A percentile compares a stretch with the other conserved stretches of the same genome.
These are phyloP conservation scores for Pelecanus crispus DNA, from an alignment of 2,113 vertebrate species.

Conservation along the genomic window DNA sequence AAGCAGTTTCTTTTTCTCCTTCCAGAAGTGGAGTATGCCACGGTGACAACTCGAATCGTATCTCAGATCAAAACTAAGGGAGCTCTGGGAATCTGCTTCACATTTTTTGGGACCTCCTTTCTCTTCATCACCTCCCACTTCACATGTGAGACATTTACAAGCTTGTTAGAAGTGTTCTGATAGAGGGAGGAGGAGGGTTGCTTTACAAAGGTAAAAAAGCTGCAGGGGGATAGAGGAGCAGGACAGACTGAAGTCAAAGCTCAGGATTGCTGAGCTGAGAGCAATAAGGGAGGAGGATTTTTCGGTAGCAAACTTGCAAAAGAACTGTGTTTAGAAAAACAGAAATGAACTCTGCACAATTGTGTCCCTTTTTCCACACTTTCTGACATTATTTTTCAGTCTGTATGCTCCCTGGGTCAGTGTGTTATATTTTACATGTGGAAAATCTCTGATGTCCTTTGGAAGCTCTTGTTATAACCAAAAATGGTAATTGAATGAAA, in stretches of 20 bases:
- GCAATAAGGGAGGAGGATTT: not conserved
- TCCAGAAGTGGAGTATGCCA: constrained; percentile 89
- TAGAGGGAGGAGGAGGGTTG: not conserved
- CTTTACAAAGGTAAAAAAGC: not conserved
- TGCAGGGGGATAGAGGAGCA: not conserved
- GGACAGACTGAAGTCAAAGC: not conserved
- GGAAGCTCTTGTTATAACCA: not conserved
- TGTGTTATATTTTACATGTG: not conserved
- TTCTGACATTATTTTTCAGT: not conserved
- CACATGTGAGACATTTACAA: constrained; percentile 82
- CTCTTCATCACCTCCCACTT: constrained; percentile 98
- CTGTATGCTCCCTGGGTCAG: not conserved
- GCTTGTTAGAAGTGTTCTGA: not conserved
- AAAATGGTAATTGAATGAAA: not conserved
- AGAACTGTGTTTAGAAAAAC: not conserved
- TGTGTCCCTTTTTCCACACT: not conserved
- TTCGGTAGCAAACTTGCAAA: not conserved
- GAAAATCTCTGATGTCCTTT: not conserved
- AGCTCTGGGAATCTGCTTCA: constrained; percentile 87
- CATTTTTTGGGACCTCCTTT: constrained; percentile 96
- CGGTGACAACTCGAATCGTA: constrained; percentile 93
- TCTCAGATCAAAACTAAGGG: constrained; percentile 99
- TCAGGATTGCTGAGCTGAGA: not conserved
- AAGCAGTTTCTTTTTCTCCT: not conserved
- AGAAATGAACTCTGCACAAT: not conserved